phyloP scores from a whole-genome alignment of 2,797 vertebrate species.

The Oophaga sylvatica region DNA sequence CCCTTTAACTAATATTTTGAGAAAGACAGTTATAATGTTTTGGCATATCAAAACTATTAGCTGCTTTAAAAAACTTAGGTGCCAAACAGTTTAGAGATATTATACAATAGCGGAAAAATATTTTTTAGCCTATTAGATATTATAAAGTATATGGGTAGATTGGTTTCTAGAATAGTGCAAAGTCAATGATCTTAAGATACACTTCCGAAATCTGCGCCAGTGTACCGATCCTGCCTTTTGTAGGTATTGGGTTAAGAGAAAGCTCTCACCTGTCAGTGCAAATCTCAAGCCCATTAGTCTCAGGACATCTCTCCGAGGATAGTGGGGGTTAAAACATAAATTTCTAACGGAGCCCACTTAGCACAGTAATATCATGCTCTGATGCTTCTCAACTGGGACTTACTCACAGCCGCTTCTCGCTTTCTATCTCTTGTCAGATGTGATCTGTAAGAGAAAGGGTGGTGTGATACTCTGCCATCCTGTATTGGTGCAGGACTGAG shows the following conservation, averaged over 20 bases:
- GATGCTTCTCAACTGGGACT: conserved; percentile 59
- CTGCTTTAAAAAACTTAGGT: background rate
- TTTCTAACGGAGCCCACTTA: conserved; percentile 58
- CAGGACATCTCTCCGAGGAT: conserved; percentile 7
- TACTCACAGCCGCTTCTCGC: conserved; percentile 22
- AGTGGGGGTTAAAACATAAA: conserved; percentile 55
- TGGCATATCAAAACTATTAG: background rate
- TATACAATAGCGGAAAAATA: background rate
- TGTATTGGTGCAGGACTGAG: background rate
- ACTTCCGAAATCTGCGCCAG: conserved; percentile 5
- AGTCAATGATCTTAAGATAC: background rate
- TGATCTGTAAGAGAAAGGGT: conserved; percentile 39
- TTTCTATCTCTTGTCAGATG: conserved; percentile 53
- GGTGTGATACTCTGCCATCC: conserved; percentile 35
- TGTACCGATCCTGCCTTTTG: background rate
- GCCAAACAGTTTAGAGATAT: background rate
- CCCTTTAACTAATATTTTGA: background rate
- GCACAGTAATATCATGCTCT: conserved; percentile 60
- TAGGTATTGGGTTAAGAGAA: conserved; percentile 3
- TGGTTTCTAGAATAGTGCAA: background rate
- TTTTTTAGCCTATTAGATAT: background rate
- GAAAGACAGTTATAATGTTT: background rate
- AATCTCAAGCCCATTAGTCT: conserved; percentile 38
- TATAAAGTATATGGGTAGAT: background rate
- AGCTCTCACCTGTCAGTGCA: conserved; percentile 19